Percentiles rank a stretch among this genome's conserved stretches.
Conservation (phyloP, 2,888 invertebrate species). For the Xanthia togata region DNA sequence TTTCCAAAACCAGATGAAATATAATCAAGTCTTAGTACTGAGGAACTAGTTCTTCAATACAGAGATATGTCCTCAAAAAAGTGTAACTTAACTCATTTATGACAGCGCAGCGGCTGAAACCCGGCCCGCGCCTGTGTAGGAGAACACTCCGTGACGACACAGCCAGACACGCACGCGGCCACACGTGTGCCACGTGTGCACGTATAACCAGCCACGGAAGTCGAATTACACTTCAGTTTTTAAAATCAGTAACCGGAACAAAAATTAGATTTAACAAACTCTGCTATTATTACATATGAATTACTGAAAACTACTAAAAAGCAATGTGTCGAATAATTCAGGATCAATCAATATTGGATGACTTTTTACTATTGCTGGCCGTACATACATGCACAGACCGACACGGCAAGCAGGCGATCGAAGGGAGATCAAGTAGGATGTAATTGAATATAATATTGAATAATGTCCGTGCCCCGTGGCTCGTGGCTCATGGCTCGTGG, state of each 20-base stretch:
- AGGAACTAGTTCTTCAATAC: conserved; percentile 18
- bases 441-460: conserved; percentile 30
- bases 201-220: background rate
- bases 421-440: conserved; percentile 51
- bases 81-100: conserved; percentile 24
- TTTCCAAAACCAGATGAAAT: background rate
- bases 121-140: conserved; percentile 12
- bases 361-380: background rate
- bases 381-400: background rate
- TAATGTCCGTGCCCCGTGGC: conserved; percentile 20
- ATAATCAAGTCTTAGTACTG: background rate
- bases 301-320: background rate
- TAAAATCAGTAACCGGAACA: background rate
- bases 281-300: background rate
- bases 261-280: background rate
- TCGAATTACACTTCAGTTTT: background rate
- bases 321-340: background rate
- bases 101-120: conserved; percentile 8
- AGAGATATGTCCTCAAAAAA: conserved; percentile 3
- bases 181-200: background rate
- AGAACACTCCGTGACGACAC: conserved; percentile 11
- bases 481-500: background rate
- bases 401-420: conserved; percentile 39
- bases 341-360: background rate
- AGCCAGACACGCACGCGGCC: background rate